A percentile compares a stretch with the other conserved stretches of the same genome.
Evolutionary conservation across 1,140 invertebrate species (phyloP).

Genomic region (Drosophila sechellia): DNA sequence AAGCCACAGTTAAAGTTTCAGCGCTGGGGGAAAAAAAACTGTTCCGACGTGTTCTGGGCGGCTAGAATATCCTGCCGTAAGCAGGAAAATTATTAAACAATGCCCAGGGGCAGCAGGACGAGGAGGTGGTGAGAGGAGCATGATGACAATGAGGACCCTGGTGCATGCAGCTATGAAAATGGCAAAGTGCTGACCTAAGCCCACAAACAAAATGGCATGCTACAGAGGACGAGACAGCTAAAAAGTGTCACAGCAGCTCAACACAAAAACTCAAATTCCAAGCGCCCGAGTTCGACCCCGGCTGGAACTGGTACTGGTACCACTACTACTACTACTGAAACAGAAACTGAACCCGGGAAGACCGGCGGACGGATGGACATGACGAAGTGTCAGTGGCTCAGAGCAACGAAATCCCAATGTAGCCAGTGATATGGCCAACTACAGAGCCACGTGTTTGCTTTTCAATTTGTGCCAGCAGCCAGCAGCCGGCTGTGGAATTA

Average conservation of each 20-base stretch:
- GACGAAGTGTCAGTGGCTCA: slow-evolving; percentile 53
- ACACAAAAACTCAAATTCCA: slow-evolving; percentile 45
- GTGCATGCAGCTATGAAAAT: slow-evolving; percentile 64
- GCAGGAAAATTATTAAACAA: slow-evolving; percentile 77
- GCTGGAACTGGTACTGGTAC: slow-evolving; percentile 7
- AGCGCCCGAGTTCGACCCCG: slow-evolving; percentile 18
- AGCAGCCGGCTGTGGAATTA: slow-evolving; percentile 59
- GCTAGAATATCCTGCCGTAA: slow-evolving; percentile 37
- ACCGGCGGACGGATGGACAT: slow-evolving; percentile 28
- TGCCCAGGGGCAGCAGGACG: slow-evolving; percentile 33
- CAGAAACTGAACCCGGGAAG: slow-evolving; percentile 9
- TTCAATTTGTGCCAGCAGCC: slow-evolving; percentile 61
- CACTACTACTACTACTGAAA: slow-evolving; percentile 1
- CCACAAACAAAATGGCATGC: slow-evolving; percentile 56
- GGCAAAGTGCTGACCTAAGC: slow-evolving; percentile 67
- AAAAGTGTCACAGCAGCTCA: slow-evolving; percentile 52
- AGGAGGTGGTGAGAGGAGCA: slow-evolving; percentile 1
- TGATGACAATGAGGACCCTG: slow-evolving; percentile 52
- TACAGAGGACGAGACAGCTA: slow-evolving; percentile 6
- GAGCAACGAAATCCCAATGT: slow-evolving; percentile 45
- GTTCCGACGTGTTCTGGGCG: slow-evolving; percentile 33
- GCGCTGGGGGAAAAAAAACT: slow-evolving; percentile 1
- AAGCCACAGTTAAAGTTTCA: slow-evolving; percentile 37
- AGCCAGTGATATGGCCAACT: slow-evolving; percentile 49
- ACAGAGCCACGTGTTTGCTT: slow-evolving; percentile 59